Evolutionary conservation across 2,888 invertebrate species (phyloP), one percentile per base, ranked within the genome.

Genomic region (Miltochrista miniata): DNA sequence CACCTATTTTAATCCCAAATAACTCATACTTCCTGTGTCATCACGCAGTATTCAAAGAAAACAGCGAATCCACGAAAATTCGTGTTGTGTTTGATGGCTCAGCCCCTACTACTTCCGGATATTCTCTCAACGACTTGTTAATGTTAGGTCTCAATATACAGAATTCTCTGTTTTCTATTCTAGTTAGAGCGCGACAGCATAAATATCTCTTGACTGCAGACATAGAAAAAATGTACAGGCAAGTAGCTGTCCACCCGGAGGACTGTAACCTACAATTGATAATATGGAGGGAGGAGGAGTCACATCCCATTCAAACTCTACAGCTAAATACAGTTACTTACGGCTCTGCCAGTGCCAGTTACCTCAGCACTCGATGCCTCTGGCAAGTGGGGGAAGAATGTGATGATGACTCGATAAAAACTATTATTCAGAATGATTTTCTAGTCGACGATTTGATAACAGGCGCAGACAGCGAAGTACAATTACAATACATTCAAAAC

Each of bases 271-370:
- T 55, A 24, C 54, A 55, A 30, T 14, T 55, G 0, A 55, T 55
- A 7, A n/a, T 55, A n/a, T 55, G 51, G 54, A 40, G 54, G 34
- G 42, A 34, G 9, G 42, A 50, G 2, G 47, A 54, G 41, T 36
- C 33, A 0, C 2, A 2, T 0, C 44, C 54, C 1, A 13, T 62
- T 0, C 41, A 55, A 46, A 51, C 44, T 0, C 43, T 60, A 10
- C 41, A 29, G n/a, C 40, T n/a, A n/a, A 67, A 9, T 60, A 63
- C 29, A 67, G 60, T 11, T 37, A 60, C 1, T 64, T 61, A n/a
- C n/a, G 13, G 68, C 64, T 42, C 53, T 8, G 55, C 66, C 18
- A 58, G 56, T 48, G 57, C 69, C 5, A 60, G 60, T 13, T 69
- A 49, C 57, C 55, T 8, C 68, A n/a, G n/a, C n/a, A n/a, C 65